Base-by-base conservation (phyloP, 1,140 invertebrate species). In the Lethrus apterus region DNA sequence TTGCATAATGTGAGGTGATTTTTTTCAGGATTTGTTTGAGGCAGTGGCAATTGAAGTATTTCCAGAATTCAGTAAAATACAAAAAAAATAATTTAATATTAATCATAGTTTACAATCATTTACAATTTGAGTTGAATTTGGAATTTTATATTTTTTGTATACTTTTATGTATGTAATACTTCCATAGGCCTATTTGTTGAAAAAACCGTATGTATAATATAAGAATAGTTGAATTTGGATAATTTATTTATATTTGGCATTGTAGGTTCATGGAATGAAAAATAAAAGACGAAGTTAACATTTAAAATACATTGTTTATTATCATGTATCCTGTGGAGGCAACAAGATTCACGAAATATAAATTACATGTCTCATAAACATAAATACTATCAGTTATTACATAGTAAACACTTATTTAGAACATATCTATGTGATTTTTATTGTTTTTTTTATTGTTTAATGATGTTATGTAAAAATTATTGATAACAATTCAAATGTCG, bases 21-120 rank as follows among this genome's bases (percentile, higher is more conserved):
- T 30, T 54, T 78, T 76, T 10, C 65, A 86, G 84, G 83, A 86
- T 67, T 71, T 84, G 29, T 76, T 86, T 51, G 83, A 86, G 69
- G 71, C 83, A 30, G 65, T 83, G 13, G 74, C 86, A 57, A 70
- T 82, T 53, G 80, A 84, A 67, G 73, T 83, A 56, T 86, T 86
- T 69, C 83, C 84, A 30, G 83, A 87, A 68, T n/a, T n/a, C n/a
- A n/a, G n/a, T n/a, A 41, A 41, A 23, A 4, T 41, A 3, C 34
- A 15, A 17, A 18, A 36, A 13, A 36, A 17, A 13, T 36, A 36
- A 36, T 33, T n/a, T 3, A 36, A 36, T 14, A 3, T 8, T 3
- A 18, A n/a, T n/a, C n/a, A n/a, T n/a, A n/a, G n/a, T n/a, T n/a
- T n/a, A n/a, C n/a, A n/a, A n/a, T n/a, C n/a, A n/a, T n/a, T n/a